phyloP scores from a whole-genome alignment of 2,113 vertebrate species.

The Ammodytes marinus region DNA sequence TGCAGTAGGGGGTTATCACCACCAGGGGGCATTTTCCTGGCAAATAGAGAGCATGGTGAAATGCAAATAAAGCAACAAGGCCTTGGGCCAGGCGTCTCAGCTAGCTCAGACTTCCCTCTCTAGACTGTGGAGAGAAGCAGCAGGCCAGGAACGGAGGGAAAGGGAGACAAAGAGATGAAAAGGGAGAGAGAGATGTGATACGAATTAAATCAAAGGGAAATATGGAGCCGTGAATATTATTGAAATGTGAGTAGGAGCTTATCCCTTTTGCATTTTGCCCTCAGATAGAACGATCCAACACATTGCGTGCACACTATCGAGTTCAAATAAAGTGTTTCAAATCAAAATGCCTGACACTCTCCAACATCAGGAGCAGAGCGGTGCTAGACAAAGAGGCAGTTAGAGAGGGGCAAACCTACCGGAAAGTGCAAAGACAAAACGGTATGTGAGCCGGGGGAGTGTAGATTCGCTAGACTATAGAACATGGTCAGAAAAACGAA shows the following conservation, averaged over 20 bases:
- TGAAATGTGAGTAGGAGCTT: slow-evolving; percentile 64
- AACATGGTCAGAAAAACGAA: slow-evolving; percentile 10
- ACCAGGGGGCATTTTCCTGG: slow-evolving; percentile 80
- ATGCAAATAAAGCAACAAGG: slow-evolving; percentile 82
- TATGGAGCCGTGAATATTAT: slow-evolving; percentile 65
- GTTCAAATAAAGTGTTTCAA: slow-evolving; percentile 56
- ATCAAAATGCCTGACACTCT: slow-evolving; percentile 45
- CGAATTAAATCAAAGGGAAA: slow-evolving; percentile 74
- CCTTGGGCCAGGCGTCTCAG: slow-evolving; percentile 78
- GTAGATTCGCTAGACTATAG: slow-evolving; percentile 15
- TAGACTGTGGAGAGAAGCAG: slow-evolving; percentile 69
- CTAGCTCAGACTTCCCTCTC: slow-evolving; percentile 77
- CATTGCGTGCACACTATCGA: slow-evolving; percentile 16
- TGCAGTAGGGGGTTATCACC: slow-evolving; percentile 61
- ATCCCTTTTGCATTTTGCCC: slow-evolving; percentile 62
- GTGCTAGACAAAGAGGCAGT: slow-evolving; percentile 39
- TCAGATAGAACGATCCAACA: slow-evolving; percentile 62
- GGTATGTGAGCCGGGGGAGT: slow-evolving; percentile 12
- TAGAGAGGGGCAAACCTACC: slow-evolving; percentile 19
- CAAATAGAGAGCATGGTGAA: slow-evolving; percentile 68
- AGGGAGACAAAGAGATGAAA: slow-evolving; percentile 75
- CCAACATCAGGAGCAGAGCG: slow-evolving; percentile 34
- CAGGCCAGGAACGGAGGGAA: slow-evolving; percentile 66
- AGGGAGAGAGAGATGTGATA: slow-evolving; percentile 66
- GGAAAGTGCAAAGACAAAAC: slow-evolving; percentile 25